Evolutionary conservation across 2,113 vertebrate species (phyloP).

Genomic region (Campylomormyrus numenius): DNA sequence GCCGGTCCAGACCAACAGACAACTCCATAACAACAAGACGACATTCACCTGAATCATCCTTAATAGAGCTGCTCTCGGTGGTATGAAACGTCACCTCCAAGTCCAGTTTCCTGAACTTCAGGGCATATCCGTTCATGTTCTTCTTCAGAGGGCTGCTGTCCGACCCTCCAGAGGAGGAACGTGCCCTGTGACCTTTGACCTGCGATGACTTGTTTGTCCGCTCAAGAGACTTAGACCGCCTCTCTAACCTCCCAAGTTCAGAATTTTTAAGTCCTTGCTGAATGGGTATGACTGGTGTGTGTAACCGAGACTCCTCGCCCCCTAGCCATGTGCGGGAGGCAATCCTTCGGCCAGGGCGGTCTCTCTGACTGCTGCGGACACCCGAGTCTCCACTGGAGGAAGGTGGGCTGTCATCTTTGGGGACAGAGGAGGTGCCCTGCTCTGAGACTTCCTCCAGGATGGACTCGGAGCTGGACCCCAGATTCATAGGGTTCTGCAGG

Average conservation of each 20-base stretch:
- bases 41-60: conserved; percentile 60
- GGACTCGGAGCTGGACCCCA: conserved; percentile 70
- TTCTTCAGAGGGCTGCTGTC: conserved; percentile 51
- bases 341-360: conserved; percentile 42
- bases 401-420: conserved; percentile 33
- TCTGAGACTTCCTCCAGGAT: conserved; percentile 58
- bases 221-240: conserved; percentile 68
- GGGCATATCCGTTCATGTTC: conserved; percentile 57
- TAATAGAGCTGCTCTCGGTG: conserved; percentile 46
- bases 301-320: conserved; percentile 41
- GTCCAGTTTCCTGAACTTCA: conserved; percentile 58
- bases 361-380: conserved; percentile 37
- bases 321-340: conserved; percentile 45
- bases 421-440: conserved; percentile 23
- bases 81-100: conserved; percentile 47
- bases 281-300: conserved; percentile 46
- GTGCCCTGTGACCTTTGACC: conserved; percentile 54
- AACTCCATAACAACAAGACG: neutral
- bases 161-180: conserved; percentile 56
- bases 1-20: neutral
- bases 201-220: conserved; percentile 54
- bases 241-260: conserved; percentile 44
- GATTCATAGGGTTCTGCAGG: conserved; percentile 71
- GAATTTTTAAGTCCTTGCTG: conserved; percentile 43
- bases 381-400: conserved; percentile 41